Evolutionary conservation across 1,140 invertebrate species (phyloP), one percentile per base, ranked within the genome.

Genomic region (Panulirus ornatus): DNA sequence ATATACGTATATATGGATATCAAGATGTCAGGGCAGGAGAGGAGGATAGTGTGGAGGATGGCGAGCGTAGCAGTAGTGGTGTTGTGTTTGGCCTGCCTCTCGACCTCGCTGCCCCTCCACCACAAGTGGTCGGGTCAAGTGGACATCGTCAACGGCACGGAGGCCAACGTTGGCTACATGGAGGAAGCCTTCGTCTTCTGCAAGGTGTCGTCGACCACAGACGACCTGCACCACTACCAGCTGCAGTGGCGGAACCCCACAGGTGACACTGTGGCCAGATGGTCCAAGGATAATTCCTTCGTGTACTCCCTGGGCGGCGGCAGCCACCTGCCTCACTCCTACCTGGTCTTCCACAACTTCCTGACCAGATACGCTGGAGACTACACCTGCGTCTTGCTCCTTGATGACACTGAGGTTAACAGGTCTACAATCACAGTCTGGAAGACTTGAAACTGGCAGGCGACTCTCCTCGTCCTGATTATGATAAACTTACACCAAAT

Each of bases 141-240:
- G 8, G 27, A 30, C 58, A 66, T 66, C 30, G 22, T 30, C 5
- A 66, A 66, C 58, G 58, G 58, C 58, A 66, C 58, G 16, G 27
- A n/a, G 1, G 58, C 8, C n/a, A 22, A 66, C 30, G 30, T 66
- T 66, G 58, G n/a, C n/a, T 66, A 66, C 58, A 30, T 66, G 58
- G 58, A 66, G n/a, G 27, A 66, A 27, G 58, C 58, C n/a, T 66
- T 66, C 11, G n/a, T 66, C n/a, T 66, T 66, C 58, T 66, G 58
- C 58, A 66, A 27, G 58, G 58, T 27, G 58, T n/a, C 27, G n/a
- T n/a, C 30, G 27, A 30, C 27, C 3, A 66, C 58, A n/a, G 30
- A 0, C 1, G 27, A 30, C 58, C 58, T 66, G 2, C 22, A 66
- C 58, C 58, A 66, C 27, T 30, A 66, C 58, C 58, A 66, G 58